Conservation (phyloP, 2,113 vertebrate species). For the Todiramphus chloris region DNA sequence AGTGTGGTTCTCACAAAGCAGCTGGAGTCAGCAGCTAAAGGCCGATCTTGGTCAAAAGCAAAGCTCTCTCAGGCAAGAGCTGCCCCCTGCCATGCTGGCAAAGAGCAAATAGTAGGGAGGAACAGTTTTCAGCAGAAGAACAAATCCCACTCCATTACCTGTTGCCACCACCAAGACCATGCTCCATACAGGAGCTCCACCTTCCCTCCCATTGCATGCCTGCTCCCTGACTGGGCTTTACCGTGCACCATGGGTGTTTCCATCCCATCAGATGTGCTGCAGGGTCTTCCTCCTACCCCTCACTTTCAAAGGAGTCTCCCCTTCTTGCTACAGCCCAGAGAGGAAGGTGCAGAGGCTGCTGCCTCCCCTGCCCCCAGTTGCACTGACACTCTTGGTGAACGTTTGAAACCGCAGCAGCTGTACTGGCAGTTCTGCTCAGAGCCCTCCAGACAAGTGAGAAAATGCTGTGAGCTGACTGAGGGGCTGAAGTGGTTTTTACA, state of each 20-base stretch:
- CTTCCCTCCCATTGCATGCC: not conserved
- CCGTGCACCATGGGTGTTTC: not conserved
- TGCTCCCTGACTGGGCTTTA: not conserved
- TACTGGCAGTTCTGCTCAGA: not conserved
- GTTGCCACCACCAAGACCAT: not conserved
- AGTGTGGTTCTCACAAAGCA: not conserved
- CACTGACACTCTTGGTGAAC: not conserved
- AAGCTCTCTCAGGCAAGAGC: not conserved
- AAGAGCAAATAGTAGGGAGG: not conserved
- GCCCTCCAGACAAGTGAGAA: not conserved
- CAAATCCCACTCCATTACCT: accelerated
- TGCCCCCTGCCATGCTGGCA: not conserved
- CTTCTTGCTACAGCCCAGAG: not conserved
- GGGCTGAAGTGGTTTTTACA: not conserved
- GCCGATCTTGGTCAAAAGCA: not conserved
- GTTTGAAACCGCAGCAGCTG: not conserved
- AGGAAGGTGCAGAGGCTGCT: not conserved
- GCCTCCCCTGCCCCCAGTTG: not conserved
- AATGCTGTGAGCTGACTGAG: not conserved
- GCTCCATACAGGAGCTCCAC: not conserved
- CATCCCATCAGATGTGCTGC: not conserved
- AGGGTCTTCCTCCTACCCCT: not conserved
- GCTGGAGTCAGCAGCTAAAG: not conserved
- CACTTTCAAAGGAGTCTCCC: not conserved
- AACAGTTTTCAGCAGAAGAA: not conserved